phyloP scores from a whole-genome alignment of 2,888 invertebrate genomes.

The Euspilapteryx auroguttella region DNA sequence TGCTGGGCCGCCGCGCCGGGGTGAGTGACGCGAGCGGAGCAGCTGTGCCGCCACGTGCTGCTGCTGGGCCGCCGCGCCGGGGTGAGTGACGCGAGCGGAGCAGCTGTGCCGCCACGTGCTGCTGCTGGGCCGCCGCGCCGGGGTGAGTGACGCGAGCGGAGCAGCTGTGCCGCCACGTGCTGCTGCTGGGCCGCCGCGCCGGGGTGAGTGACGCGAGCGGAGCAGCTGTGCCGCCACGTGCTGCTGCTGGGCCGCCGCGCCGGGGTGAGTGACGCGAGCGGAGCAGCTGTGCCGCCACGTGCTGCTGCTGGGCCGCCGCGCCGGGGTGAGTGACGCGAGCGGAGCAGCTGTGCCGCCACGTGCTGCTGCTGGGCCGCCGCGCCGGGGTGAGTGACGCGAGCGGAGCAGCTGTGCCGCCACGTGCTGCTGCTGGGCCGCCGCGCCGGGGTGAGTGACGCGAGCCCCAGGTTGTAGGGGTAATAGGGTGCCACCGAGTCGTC shows the following conservation, averaged over 20 bases:
- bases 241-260: conserved; percentile 62
- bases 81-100: conserved; percentile 64
- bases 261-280: conserved; percentile 59
- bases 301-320: conserved; percentile 60
- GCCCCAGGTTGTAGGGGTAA: no score
- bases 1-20: conserved; percentile 66
- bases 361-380: conserved; percentile 61
- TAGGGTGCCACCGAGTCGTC: no score
- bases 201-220: conserved; percentile 64
- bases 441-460: conserved; percentile 59
- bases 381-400: conserved; percentile 61
- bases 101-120: conserved; percentile 63
- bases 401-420: conserved; percentile 65
- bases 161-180: conserved; percentile 61
- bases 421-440: conserved; percentile 62
- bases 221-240: conserved; percentile 63
- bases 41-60: conserved; percentile 61
- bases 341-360: conserved; percentile 64
- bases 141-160: conserved; percentile 65
- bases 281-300: conserved; percentile 66
- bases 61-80: conserved; percentile 63
- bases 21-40: conserved; percentile 66
- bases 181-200: conserved; percentile 61
- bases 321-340: conserved; percentile 62
- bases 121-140: conserved; percentile 61